These are phyloP conservation scores for Pelecanoides urinatrix DNA, from an alignment of 2,113 vertebrate species.

Conservation along the genomic window DNA sequence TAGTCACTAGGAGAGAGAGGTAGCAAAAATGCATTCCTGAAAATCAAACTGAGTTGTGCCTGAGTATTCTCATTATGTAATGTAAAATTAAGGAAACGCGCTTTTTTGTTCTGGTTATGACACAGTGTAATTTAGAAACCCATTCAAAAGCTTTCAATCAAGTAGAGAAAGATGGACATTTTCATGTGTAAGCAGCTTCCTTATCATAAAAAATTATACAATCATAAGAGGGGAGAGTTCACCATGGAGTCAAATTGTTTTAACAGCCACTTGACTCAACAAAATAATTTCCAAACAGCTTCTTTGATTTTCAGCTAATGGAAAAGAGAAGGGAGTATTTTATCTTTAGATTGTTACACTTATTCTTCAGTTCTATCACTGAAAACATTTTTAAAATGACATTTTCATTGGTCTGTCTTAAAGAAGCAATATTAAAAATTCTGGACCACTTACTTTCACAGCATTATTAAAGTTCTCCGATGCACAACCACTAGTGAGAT, in stretches of 20 bases:
- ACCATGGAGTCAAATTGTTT: not conserved
- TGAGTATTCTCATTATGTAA: not conserved
- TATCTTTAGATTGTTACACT: not conserved
- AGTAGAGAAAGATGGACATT: not conserved
- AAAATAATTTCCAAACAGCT: not conserved
- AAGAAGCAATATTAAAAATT: conserved; percentile 21
- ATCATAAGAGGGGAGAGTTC: not conserved
- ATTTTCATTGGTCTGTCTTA: not conserved
- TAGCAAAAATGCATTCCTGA: not conserved
- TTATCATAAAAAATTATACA: not conserved
- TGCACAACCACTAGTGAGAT: not conserved
- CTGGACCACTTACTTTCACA: not conserved
- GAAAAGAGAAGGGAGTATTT: not conserved
- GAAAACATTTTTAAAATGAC: not conserved
- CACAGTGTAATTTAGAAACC: not conserved
- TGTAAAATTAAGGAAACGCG: not conserved
- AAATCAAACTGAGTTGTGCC: not conserved
- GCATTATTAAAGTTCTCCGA: conserved; percentile 25
- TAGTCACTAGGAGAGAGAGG: not conserved
- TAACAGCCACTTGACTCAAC: not conserved
- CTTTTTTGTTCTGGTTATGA: not conserved
- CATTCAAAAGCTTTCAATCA: not conserved
- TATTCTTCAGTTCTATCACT: not conserved
- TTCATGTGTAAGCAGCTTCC: not conserved
- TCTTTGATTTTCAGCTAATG: conserved; percentile 5